Evolutionary conservation across 2,113 vertebrate species (phyloP).

Genomic region (Pimephales promelas): DNA sequence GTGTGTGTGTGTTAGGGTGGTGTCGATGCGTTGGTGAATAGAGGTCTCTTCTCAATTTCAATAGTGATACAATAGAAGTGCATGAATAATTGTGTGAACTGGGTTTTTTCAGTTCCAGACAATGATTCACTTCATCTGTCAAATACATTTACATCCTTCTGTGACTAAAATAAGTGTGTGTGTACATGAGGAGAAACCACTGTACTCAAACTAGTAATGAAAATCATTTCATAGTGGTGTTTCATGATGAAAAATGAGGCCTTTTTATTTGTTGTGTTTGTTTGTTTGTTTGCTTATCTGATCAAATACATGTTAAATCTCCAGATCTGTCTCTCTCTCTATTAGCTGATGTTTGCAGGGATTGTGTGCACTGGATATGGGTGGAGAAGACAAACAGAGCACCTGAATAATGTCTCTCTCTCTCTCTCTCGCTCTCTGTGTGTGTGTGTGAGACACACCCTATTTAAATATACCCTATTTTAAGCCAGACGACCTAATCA

Average conservation of each 20-base stretch:
- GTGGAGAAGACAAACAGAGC: neutral
- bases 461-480: slow-evolving; percentile 43
- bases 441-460: slow-evolving; percentile 4
- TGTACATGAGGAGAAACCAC: neutral
- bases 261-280: neutral
- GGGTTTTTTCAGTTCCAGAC: neutral
- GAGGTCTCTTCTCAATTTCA: slow-evolving; percentile 20
- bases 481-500: slow-evolving; percentile 33
- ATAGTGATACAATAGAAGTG: slow-evolving; percentile 20
- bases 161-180: neutral
- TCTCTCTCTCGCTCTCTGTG: too few relatives aligned
- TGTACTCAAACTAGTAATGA: neutral
- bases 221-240: neutral
- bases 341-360: slow-evolving; percentile 23
- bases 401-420: slow-evolving; percentile 24
- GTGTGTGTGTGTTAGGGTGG: slow-evolving; percentile 1
- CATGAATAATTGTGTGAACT: slow-evolving; percentile 1
- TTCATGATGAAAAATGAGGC: neutral
- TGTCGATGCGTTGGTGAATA: slow-evolving; percentile 29
- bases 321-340: slow-evolving; percentile 10
- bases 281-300: slow-evolving; percentile 11
- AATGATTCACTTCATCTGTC: slow-evolving; percentile 33
- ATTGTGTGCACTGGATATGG: slow-evolving; percentile 20
- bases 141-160: neutral
- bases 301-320: neutral